Evolutionary conservation across 2,888 invertebrate species (phyloP).

Genomic region (Tiliacea citrago): DNA sequence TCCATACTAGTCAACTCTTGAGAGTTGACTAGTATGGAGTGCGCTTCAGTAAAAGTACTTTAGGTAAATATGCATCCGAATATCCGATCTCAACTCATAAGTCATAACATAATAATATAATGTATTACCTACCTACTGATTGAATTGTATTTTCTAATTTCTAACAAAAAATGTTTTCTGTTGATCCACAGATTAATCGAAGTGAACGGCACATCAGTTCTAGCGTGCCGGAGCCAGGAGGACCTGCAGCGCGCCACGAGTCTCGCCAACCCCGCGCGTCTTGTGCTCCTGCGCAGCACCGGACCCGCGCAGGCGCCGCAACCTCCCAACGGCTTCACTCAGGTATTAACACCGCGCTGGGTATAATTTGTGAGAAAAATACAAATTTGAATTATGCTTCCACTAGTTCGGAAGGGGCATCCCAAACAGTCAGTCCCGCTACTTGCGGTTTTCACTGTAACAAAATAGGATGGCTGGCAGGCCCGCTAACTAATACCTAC

Average conservation of each 20-base stretch:
- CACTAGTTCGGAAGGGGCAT: background rate
- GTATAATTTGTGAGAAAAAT: background rate
- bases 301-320: slow-evolving; percentile 74
- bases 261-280: slow-evolving; percentile 91
- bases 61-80: no score
- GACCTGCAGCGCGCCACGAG: slow-evolving; percentile 93
- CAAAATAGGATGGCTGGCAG: background rate
- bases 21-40: no score
- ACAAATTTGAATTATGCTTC: background rate
- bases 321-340: slow-evolving; percentile 76
- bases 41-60: no score
- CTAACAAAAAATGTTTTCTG: background rate
- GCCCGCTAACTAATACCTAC: no score
- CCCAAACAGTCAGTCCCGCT: background rate
- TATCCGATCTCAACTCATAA: no score
- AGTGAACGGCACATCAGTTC: slow-evolving; percentile 94
- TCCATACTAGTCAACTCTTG: no score
- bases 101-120: background rate
- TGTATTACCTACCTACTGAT: no score
- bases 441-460: no score
- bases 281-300: slow-evolving; percentile 91
- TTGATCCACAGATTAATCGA: slow-evolving; percentile 92
- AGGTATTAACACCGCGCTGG: slow-evolving; percentile 64
- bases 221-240: slow-evolving; percentile 93
- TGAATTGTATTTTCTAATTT: background rate